A percentile compares a stretch with the other conserved stretches of the same genome.
Evolutionary conservation across 2,888 invertebrate genomes (phyloP).

Genomic region (Apodemia zela): DNA sequence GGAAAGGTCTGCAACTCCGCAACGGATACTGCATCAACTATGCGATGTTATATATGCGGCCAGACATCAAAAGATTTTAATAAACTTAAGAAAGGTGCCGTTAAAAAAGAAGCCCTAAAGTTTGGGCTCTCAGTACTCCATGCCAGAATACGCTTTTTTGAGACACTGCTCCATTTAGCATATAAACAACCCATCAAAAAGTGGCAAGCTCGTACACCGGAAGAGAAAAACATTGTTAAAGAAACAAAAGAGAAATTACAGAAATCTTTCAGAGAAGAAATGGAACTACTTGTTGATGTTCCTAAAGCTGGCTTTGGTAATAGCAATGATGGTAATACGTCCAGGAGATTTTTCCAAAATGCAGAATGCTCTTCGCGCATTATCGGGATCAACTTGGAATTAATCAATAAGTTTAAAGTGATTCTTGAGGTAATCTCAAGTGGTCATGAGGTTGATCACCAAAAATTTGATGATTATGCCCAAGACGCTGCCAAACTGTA

Average conservation of each 20-base stretch:
- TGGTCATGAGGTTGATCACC: slow-evolving; percentile 16
- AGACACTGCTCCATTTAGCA: too few relatives aligned
- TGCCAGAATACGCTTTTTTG: neutral
- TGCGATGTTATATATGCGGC: neutral
- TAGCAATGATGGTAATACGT: slow-evolving; percentile 29
- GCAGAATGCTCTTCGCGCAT: slow-evolving; percentile 23
- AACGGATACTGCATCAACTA: neutral
- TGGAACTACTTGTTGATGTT: too few relatives aligned
- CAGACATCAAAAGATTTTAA: neutral
- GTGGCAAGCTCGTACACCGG: neutral
- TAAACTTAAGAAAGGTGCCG: neutral
- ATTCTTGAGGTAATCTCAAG: slow-evolving; percentile 20
- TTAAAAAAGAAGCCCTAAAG: neutral
- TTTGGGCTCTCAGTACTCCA: neutral
- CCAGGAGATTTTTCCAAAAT: slow-evolving; percentile 27
- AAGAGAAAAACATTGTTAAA: too few relatives aligned
- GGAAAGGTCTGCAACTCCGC: neutral
- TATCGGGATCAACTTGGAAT: slow-evolving; percentile 25
- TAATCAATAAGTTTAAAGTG: slow-evolving; percentile 27
- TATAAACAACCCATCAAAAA: neutral
- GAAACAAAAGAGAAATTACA: too few relatives aligned
- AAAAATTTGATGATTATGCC: slow-evolving; percentile 16
- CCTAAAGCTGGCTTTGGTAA: slow-evolving; percentile 30
- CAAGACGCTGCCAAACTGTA: slow-evolving; percentile 18
- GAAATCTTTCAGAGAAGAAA: too few relatives aligned